These are phyloP conservation scores for Nycticorax nycticorax DNA, from an alignment of 2,113 vertebrate species.

Conservation along the genomic window DNA sequence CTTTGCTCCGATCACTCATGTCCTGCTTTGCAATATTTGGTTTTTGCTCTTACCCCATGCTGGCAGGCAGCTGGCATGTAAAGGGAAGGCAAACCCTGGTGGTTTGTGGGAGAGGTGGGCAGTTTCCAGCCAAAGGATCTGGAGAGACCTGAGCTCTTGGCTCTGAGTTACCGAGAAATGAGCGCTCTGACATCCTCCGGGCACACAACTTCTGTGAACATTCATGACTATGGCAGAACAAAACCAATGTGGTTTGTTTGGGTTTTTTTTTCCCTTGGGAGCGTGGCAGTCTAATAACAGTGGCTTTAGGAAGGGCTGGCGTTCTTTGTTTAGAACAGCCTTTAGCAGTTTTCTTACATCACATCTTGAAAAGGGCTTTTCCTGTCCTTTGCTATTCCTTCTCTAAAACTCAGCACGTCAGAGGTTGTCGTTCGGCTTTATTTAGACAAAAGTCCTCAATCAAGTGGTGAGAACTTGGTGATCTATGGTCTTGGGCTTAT, in stretches of 20 bases:
- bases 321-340: slow-evolving; percentile 17
- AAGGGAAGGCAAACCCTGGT: background rate
- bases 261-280: background rate
- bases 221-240: background rate
- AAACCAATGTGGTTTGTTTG: background rate
- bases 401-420: background rate
- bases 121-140: background rate
- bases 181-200: background rate
- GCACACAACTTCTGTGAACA: background rate
- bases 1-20: background rate
- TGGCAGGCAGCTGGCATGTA: background rate
- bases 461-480: background rate
- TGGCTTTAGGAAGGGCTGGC: background rate
- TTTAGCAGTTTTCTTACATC: background rate
- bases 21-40: background rate
- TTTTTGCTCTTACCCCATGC: background rate
- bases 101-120: background rate
- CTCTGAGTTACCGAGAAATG: background rate
- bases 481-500: background rate
- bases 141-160: background rate
- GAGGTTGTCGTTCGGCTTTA: background rate
- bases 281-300: background rate
- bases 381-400: background rate
- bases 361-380: background rate
- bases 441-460: background rate